Evolutionary conservation across 2,113 vertebrate species (phyloP).

Genomic region (Etia nguti): DNA sequence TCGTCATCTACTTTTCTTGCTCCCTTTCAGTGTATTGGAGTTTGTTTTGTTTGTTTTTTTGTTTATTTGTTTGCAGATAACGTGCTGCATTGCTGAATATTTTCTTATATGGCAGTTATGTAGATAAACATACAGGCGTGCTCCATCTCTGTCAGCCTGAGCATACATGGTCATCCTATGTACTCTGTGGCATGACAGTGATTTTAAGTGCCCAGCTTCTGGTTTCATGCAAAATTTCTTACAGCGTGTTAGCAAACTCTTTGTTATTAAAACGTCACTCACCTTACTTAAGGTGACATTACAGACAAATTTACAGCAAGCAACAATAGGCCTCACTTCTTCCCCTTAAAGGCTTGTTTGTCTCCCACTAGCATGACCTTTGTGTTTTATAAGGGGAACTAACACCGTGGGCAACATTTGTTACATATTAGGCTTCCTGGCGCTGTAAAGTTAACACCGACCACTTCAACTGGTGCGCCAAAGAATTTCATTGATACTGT

Average conservation of each 20-base stretch:
- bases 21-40: not conserved
- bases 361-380: slow-evolving; percentile 25
- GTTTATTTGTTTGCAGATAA: not conserved
- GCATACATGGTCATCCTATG: not conserved
- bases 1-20: slow-evolving; percentile 15
- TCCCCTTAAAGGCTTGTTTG: slow-evolving; percentile 8
- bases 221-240: not conserved
- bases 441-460: slow-evolving; percentile 64
- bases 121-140: not conserved
- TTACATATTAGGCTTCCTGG: slow-evolving; percentile 61
- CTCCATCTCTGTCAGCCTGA: not conserved
- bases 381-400: slow-evolving; percentile 42
- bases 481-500: not conserved
- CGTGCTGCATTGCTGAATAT: not conserved
- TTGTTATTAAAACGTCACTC: not conserved
- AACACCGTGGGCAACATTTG: slow-evolving; percentile 58
- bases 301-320: slow-evolving; percentile 8
- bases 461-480: slow-evolving; percentile 49
- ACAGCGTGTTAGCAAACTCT: not conserved
- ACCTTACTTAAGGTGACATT: not conserved
- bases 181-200: not conserved
- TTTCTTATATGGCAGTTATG: not conserved
- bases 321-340: not conserved
- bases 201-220: not conserved
- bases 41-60: not conserved